phyloP scores from a whole-genome alignment of 1,140 invertebrate genomes.

The Caerostris darwini region DNA sequence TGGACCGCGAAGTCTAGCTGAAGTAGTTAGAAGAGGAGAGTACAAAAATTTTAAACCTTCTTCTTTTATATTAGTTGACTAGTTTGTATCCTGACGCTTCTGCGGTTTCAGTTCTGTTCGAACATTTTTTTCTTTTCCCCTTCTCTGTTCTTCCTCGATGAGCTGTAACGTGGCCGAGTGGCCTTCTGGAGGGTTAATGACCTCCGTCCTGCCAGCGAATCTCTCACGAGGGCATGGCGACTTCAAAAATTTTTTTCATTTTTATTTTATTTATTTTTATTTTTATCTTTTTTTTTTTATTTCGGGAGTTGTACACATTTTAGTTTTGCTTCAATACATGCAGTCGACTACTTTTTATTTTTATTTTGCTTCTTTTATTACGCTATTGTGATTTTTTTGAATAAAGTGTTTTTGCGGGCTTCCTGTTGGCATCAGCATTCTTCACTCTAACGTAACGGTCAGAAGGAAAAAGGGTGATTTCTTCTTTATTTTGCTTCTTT shows the following conservation, averaged over 20 bases:
- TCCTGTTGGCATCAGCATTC: slow-evolving; percentile 71
- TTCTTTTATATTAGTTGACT: background rate
- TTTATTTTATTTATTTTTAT: background rate
- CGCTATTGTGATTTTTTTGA: slow-evolving; percentile 65
- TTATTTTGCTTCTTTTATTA: slow-evolving; percentile 56
- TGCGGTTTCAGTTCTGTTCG: background rate
- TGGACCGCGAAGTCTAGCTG: background rate
- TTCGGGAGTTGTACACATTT: slow-evolving; percentile 70
- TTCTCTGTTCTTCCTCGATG: background rate
- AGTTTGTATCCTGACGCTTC: slow-evolving; percentile 35
- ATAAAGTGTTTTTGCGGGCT: slow-evolving; percentile 70
- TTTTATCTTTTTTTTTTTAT: slow-evolving; percentile 12
- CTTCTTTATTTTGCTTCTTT: slow-evolving; percentile 21
- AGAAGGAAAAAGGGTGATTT: slow-evolving; percentile 69
- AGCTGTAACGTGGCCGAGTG: slow-evolving; percentile 70
- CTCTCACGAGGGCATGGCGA: slow-evolving; percentile 64
- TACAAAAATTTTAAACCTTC: background rate
- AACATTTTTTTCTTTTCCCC: background rate
- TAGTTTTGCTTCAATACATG: slow-evolving; percentile 75
- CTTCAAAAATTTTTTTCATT: background rate
- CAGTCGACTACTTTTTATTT: slow-evolving; percentile 40
- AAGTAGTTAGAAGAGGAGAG: background rate
- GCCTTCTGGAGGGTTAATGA: slow-evolving; percentile 71
- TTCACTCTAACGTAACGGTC: slow-evolving; percentile 70
- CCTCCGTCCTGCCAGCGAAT: slow-evolving; percentile 37